phyloP scores from a whole-genome alignment of 2,113 vertebrate genomes.

The Riparia riparia region DNA sequence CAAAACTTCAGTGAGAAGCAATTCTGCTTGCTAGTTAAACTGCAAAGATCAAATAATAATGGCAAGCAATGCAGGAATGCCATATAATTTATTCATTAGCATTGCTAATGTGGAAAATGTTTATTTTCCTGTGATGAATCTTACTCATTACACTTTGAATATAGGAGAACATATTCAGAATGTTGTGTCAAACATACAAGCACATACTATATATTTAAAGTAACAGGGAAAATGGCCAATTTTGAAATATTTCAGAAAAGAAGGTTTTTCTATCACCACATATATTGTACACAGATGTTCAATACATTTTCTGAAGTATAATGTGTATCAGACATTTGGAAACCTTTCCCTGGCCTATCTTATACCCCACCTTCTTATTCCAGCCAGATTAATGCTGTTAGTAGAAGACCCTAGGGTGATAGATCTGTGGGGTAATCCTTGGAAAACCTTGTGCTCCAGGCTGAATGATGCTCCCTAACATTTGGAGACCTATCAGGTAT shows the following conservation, averaged over 20 bases:
- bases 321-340: not conserved
- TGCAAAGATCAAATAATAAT: constrained; percentile 25
- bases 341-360: not conserved
- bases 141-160: constrained; percentile 42
- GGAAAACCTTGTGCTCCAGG: not conserved
- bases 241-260: constrained; percentile 51
- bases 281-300: constrained; percentile 17
- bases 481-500: not conserved
- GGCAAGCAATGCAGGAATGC: not conserved
- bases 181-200: not conserved
- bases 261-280: constrained; percentile 18
- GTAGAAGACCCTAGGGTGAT: not conserved
- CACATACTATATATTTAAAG: constrained; percentile 45
- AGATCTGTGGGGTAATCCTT: not conserved
- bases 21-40: constrained; percentile 22
- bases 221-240: constrained; percentile 44
- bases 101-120: not conserved
- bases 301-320: constrained; percentile 10
- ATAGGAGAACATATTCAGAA: constrained; percentile 23
- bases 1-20: not conserved
- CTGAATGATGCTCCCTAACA: not conserved
- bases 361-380: not conserved
- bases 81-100: constrained; percentile 46
- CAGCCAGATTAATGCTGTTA: not conserved
- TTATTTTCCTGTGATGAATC: constrained; percentile 32